phyloP scores from a whole-genome alignment of 2,113 vertebrate species.

The Psilopsiagon aymara region DNA sequence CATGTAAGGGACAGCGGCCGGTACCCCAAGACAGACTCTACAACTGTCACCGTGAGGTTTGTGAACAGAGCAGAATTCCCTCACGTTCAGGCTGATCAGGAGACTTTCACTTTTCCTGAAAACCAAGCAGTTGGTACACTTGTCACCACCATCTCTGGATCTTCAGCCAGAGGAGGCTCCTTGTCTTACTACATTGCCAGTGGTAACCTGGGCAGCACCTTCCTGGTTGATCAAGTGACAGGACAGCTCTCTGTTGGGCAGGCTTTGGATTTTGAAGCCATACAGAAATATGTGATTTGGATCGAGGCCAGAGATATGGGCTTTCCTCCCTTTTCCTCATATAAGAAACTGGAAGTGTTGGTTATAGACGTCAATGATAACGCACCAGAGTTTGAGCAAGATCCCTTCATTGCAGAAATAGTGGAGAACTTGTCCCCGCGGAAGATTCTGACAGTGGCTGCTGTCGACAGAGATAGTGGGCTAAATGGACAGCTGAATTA shows the following conservation, averaged over 20 bases:
- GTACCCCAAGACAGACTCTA: slow-evolving; percentile 88
- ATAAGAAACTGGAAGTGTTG: slow-evolving; percentile 87
- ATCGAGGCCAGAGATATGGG: slow-evolving; percentile 93
- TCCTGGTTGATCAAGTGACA: slow-evolving; percentile 90
- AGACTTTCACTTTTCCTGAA: slow-evolving; percentile 88
- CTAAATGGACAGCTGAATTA: slow-evolving; percentile 91
- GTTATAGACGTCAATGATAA: slow-evolving; percentile 95
- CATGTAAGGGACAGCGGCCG: slow-evolving; percentile 87
- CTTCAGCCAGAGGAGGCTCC: slow-evolving; percentile 86
- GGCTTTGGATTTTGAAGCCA: slow-evolving; percentile 89
- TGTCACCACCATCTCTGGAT: slow-evolving; percentile 85
- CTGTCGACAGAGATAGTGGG: slow-evolving; percentile 89
- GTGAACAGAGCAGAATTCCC: slow-evolving; percentile 91
- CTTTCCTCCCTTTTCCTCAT: slow-evolving; percentile 95
- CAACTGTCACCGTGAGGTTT: slow-evolving; percentile 93
- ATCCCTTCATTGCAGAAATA: slow-evolving; percentile 88
- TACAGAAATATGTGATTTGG: slow-evolving; percentile 92
- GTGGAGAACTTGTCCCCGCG: slow-evolving; percentile 90
- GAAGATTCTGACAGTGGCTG: slow-evolving; percentile 84
- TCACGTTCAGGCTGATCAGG: slow-evolving; percentile 82
- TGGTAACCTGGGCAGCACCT: slow-evolving; percentile 90
- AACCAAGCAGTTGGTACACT: slow-evolving; percentile 85
- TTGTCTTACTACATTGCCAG: slow-evolving; percentile 94
- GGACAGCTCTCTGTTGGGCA: slow-evolving; percentile 87
- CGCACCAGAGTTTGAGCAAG: slow-evolving; percentile 84